Base-by-base conservation (phyloP, 2,797 vertebrate species). In the Strix occidentalis region DNA sequence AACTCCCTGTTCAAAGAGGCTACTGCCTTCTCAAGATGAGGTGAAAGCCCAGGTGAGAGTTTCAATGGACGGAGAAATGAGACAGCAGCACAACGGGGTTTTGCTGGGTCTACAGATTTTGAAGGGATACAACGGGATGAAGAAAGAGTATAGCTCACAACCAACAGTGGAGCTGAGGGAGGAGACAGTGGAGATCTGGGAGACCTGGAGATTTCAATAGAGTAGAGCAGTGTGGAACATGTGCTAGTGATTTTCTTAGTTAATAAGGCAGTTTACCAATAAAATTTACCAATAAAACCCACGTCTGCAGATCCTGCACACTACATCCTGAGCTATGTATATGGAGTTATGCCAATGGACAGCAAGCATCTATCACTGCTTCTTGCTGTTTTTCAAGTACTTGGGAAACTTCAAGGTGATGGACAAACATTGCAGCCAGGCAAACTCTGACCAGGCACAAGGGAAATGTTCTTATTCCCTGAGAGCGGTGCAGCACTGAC, bases 161-260 rank as follows among this genome's bases (percentile, higher is more conserved):
- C 9, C 16, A 48, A 76, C 56, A 79, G 65, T 0, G 0, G 39
- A 92, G 43, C 33, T 1, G 0, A 45, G 28, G 10, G n/a, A 66
- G 65, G 25, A 81, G 54, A 48, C 31, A 29, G 4, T 2, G 39
- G 46, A 76, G 9, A 61, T 37, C 18, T 46, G 43, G 29, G 18
- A 76, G 8, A 61, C n/a, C 18, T 46, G 43, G 33, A 82, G 28
- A 12, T 72, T 92, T 92, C 81, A 37, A 0, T 20, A 63, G 84
- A 78, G 23, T 17, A 61, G 3, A 89, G 35, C 17, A 51, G 6
- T 23, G 23, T 64, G 21, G 35, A 58, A 81, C 13, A 9, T 2
- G 16, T 58, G 50, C 39, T 60, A 78, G 25, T 37, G 57, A 70
- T 60, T 68, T 83, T 58, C 71, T 33, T 64, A 43, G 18, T 74